Percentiles rank a stretch among this genome's conserved stretches.
These are phyloP conservation scores for Macrophya alboannulata DNA, from an alignment of 2,888 invertebrate species.

Conservation along the genomic window DNA sequence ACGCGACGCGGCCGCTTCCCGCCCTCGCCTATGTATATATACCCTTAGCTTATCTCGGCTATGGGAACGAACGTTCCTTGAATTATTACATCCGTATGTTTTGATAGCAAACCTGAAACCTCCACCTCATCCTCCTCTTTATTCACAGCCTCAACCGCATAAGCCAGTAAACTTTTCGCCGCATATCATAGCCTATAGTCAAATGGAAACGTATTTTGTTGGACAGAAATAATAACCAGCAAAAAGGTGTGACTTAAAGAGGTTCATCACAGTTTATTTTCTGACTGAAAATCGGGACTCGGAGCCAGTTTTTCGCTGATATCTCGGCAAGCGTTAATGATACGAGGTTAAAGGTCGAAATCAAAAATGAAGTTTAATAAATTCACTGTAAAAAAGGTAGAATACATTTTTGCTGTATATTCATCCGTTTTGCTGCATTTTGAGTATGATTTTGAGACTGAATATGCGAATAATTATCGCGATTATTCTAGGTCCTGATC, in stretches of 20 bases:
- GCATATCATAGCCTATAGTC: background rate
- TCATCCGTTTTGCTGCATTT: background rate
- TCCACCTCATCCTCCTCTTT: background rate
- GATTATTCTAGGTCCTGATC: background rate
- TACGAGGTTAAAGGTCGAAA: background rate
- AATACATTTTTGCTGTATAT: background rate
- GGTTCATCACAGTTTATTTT: background rate
- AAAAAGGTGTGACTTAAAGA: background rate
- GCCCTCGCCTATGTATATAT: background rate
- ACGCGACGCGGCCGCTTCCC: slow-evolving; percentile 10
- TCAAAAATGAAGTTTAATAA: background rate
- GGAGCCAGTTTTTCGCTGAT: background rate
- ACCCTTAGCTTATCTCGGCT: background rate
- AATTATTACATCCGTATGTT: slow-evolving; percentile 46
- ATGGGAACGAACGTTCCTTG: slow-evolving; percentile 17
- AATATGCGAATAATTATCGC: background rate
- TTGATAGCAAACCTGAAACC: background rate
- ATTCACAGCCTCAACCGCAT: background rate
- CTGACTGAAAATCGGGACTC: background rate
- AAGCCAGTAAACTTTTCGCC: background rate
- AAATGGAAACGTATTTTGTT: background rate
- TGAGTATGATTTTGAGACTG: background rate
- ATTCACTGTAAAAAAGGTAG: background rate
- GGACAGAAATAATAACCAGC: background rate
- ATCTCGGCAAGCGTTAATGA: background rate